Base-by-base conservation (phyloP, 2,888 invertebrate species). In the Pyralis farinalis region DNA sequence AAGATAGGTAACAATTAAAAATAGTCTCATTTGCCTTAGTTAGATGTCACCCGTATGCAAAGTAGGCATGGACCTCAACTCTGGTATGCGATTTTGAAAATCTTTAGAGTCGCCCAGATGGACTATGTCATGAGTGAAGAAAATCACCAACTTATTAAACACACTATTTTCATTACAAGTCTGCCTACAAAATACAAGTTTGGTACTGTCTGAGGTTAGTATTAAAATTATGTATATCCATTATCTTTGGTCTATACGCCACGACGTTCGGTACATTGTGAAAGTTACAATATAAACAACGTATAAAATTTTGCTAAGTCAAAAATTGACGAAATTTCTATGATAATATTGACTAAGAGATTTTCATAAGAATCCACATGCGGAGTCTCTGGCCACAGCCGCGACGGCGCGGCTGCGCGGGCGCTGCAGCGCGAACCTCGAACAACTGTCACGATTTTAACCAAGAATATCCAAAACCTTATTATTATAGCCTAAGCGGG, bases 281-380 rank as follows among this genome's bases (percentile, higher is more conserved):
- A 76, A 77, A 75, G 69, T 81, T 58, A 71, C 72, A 37, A 37
- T 81, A 86, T 84, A 86, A 84, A 86, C 77, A 83, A 87, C 71
- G 83, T 87, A 86, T 86, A 88, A 88, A 88, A 88, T 85, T 88
- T 87, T 80, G 82, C 86, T 88, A 86, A 79, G 87, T 88, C 86
- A 87, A 82, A 86, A 88, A 87, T 88, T 87, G 87, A 88, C 88
- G 72, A 80, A 74, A 81, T 84, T 85, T 79, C 75, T 83, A 81
- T 82, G 71, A 70, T 69, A n/a, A 77, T 86, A 88, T 88, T 87
- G 88, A 86, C 88, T 87, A 88, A 84, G 80, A 85, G 76, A 79
- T 79, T 80, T 81, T 87, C 87, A 87, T 88, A 88, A 87, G 88
- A 87, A 79, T 85, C 76, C 83, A 84, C 84, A 72, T 80, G 78